These are phyloP conservation scores for Cerceris rybyensis DNA, from an alignment of 2,888 invertebrate genomes.

Conservation along the genomic window DNA sequence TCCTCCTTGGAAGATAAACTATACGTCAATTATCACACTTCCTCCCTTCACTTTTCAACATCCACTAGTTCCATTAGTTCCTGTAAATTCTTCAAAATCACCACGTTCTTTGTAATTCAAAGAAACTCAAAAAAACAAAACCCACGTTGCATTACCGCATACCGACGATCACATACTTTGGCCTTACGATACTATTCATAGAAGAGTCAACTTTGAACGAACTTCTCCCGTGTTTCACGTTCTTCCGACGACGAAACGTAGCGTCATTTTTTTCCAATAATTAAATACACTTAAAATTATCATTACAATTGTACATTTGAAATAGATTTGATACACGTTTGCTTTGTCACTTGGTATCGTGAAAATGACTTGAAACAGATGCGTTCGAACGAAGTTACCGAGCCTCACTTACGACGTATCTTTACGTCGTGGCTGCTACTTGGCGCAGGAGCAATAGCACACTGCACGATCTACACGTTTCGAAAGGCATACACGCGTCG, in stretches of 20 bases:
- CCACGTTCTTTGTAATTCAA: background rate
- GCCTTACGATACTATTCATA: background rate
- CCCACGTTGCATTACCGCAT: background rate
- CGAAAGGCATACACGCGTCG: conserved; percentile 28
- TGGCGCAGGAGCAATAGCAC: conserved; percentile 45
- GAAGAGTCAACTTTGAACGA: conserved; percentile 5
- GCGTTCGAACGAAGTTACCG: background rate
- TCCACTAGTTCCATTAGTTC: background rate
- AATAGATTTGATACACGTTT: background rate
- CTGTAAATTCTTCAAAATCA: background rate
- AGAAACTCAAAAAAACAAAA: background rate
- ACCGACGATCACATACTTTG: background rate
- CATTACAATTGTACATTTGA: background rate
- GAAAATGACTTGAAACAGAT: background rate
- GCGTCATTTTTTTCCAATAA: background rate
- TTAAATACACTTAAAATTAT: background rate
- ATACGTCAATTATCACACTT: conserved; percentile 21
- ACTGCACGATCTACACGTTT: conserved; percentile 50
- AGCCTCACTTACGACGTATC: background rate
- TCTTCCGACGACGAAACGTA: background rate
- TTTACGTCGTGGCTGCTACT: conserved; percentile 17
- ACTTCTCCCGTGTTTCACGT: background rate
- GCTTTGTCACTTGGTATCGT: background rate
- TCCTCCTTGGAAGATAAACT: background rate
- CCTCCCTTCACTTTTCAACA: conserved; percentile 40